Conservation (phyloP, 2,888 invertebrate species). For the Apantesis nais region DNA sequence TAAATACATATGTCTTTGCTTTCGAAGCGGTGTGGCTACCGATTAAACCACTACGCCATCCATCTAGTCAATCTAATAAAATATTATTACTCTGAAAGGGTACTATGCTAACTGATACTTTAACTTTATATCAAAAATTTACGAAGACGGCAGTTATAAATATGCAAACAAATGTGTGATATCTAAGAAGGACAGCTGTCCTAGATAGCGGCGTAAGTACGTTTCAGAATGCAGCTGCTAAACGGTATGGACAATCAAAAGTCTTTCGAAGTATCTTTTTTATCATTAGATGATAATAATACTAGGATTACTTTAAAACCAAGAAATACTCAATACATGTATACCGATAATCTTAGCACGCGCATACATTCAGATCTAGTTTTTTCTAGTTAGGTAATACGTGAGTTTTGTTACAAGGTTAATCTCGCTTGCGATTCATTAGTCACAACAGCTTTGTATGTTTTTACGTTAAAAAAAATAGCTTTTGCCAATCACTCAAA, state of each 20-base stretch:
- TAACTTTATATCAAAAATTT: neutral
- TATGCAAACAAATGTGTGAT: constrained; percentile 3
- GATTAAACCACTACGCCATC: no score
- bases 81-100: neutral
- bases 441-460: neutral
- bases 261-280: neutral
- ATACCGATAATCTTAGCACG: neutral
- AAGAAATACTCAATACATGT: neutral
- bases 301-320: neutral
- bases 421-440: neutral
- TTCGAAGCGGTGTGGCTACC: no score
- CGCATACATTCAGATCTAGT: neutral
- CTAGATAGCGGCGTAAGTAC: neutral
- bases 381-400: neutral
- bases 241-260: constrained; percentile 1
- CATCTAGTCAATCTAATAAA: no score
- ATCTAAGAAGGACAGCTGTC: neutral
- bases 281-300: neutral
- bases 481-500: neutral
- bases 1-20: neutral
- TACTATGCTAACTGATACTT: neutral
- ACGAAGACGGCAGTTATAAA: constrained; percentile 1
- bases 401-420: neutral
- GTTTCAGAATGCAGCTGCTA: constrained; percentile 2
- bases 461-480: neutral